A percentile compares a stretch with the other conserved stretches of the same genome.
Evolutionary conservation across 2,113 vertebrate species (phyloP).

Genomic region (Tyto alba): DNA sequence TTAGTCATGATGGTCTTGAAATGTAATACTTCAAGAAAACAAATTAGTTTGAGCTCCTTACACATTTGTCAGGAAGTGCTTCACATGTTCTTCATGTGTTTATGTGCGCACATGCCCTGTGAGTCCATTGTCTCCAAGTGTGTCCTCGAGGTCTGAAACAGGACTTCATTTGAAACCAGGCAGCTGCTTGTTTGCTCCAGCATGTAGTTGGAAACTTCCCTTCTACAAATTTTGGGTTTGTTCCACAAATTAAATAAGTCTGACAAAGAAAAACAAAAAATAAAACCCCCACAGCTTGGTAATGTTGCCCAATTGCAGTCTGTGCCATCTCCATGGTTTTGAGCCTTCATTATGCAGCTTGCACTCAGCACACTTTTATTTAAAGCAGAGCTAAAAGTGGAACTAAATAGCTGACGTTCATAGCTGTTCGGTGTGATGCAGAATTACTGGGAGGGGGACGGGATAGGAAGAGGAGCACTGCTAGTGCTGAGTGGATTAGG

Average conservation of each 20-base stretch:
- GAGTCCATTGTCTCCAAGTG: background rate
- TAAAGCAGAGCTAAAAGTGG: slow-evolving; percentile 49
- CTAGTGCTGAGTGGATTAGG: background rate
- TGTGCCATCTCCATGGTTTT: slow-evolving; percentile 33
- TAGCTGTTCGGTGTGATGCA: background rate
- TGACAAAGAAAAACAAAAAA: background rate
- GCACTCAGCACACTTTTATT: slow-evolving; percentile 32
- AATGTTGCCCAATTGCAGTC: slow-evolving; percentile 10
- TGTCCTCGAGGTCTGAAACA: background rate
- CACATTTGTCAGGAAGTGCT: background rate
- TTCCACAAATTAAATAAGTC: background rate
- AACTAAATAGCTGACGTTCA: slow-evolving; percentile 15
- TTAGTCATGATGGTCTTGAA: background rate
- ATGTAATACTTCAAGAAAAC: background rate
- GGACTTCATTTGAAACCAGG: background rate
- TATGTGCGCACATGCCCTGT: background rate
- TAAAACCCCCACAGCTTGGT: background rate
- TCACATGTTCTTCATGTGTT: background rate
- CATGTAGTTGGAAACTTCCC: background rate
- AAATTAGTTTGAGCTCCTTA: background rate
- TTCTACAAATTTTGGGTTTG: background rate
- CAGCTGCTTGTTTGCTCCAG: background rate
- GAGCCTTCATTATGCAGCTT: slow-evolving; percentile 32
- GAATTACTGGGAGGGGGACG: background rate
- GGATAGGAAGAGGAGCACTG: background rate